Evolutionary conservation across 2,113 vertebrate species (phyloP).

Genomic region (Hippocampus guttulatus): DNA sequence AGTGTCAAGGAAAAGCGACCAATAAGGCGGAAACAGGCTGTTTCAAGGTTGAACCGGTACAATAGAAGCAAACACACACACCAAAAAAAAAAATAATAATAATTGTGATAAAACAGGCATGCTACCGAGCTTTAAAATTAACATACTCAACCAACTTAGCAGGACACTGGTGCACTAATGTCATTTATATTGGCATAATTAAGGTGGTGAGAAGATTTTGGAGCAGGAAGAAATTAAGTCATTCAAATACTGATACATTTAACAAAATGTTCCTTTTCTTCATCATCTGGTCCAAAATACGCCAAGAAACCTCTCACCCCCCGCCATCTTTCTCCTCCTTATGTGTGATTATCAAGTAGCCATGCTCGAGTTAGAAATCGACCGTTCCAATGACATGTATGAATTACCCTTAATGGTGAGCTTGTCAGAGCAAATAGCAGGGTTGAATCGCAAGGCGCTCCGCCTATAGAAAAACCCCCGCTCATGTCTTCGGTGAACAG

Average conservation of each 20-base stretch:
- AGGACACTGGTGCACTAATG: not conserved
- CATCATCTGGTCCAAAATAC: not conserved
- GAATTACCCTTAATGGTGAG: slow-evolving; percentile 68
- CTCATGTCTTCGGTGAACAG: slow-evolving; percentile 35
- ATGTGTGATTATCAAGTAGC: slow-evolving; percentile 66
- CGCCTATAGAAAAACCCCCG: slow-evolving; percentile 40
- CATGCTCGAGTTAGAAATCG: slow-evolving; percentile 59
- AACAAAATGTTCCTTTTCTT: slow-evolving; percentile 17
- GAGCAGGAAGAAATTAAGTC: not conserved
- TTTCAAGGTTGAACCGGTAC: too few species aligned
- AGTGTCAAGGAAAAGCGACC: too few species aligned
- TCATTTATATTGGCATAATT: too few species aligned
- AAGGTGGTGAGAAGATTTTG: not conserved
- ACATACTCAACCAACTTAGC: not conserved
- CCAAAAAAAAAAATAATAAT: too few species aligned
- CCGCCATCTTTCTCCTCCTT: slow-evolving; percentile 5
- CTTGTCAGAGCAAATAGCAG: slow-evolving; percentile 65
- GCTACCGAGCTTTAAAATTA: not conserved
- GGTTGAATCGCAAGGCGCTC: slow-evolving; percentile 33
- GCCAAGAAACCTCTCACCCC: not conserved
- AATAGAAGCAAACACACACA: too few species aligned
- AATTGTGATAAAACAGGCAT: not conserved
- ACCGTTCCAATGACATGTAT: slow-evolving; percentile 52
- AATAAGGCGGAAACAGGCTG: too few species aligned
- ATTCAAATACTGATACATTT: slow-evolving; percentile 12